Percentiles rank a stretch among this genome's conserved stretches.
Conservation (phyloP, 92 coral and sea anemone genomes). For the Plumapathes pennacea region DNA sequence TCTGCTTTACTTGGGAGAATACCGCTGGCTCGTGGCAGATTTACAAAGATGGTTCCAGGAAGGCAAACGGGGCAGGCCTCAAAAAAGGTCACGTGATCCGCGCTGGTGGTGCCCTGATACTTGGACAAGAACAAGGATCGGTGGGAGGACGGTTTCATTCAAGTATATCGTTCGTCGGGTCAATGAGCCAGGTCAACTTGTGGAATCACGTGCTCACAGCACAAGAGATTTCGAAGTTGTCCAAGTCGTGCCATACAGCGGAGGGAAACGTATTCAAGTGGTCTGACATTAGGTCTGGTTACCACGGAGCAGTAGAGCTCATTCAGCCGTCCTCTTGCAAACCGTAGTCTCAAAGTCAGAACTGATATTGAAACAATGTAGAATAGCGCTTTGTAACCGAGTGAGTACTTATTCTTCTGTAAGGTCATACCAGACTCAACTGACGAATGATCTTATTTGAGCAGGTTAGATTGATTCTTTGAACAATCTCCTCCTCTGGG, state of each 20-base stretch:
- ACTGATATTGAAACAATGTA: no score
- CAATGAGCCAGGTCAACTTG: constrained; percentile 70
- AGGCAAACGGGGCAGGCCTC: constrained; percentile 54
- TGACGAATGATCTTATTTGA: no score
- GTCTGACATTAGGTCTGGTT: constrained; percentile 59
- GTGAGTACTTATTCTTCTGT: no score
- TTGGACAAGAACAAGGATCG: constrained; percentile 78
- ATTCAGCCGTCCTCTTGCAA: no score
- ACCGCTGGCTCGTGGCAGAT: constrained; percentile 68
- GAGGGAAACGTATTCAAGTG: constrained; percentile 68
- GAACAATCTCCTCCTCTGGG: no score
- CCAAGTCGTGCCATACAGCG: constrained; percentile 60
- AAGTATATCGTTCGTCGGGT: constrained; percentile 71
- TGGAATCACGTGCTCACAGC: constrained; percentile 58
- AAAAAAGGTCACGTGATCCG: constrained; percentile 59
- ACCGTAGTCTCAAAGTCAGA: no score
- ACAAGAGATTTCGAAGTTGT: constrained; percentile 55
- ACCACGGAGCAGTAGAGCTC: no score
- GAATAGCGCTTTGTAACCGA: no score
- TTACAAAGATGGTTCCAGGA: constrained; percentile 69
- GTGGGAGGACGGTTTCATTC: constrained; percentile 73
- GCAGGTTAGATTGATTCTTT: no score
- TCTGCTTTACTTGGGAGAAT: constrained; percentile 71
- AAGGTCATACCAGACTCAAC: no score
- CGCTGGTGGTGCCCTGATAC: constrained; percentile 75